phyloP scores from a whole-genome alignment of 2,113 vertebrate genomes.

The Ahaetulla prasina region DNA sequence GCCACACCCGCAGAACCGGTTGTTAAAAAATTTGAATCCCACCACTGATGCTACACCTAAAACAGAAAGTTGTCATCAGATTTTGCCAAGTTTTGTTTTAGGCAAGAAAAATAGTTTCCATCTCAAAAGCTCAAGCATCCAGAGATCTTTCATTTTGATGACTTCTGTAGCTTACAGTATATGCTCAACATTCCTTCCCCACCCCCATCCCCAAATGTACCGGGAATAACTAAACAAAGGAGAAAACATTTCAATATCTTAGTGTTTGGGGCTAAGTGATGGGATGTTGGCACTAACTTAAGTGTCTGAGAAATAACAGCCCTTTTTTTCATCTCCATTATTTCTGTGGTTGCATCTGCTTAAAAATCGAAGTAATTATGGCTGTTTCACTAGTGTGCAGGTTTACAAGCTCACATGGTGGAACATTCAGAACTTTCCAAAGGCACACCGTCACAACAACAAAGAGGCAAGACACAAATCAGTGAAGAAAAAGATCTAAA shows the following conservation, averaged over 20 bases:
- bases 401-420: constrained; percentile 23
- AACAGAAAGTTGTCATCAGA: not conserved
- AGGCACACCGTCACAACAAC: not conserved
- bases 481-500: not conserved
- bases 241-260: not conserved
- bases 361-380: constrained; percentile 36
- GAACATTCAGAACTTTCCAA: constrained; percentile 38
- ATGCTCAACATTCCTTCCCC: constrained; percentile 7
- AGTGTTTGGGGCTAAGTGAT: constrained; percentile 21
- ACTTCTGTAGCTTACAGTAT: not conserved
- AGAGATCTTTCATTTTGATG: not conserved
- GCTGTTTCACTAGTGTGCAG: constrained; percentile 35
- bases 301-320: constrained; percentile 49
- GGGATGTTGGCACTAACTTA: constrained; percentile 47
- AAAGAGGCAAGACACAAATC: not conserved
- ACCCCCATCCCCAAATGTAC: not conserved
- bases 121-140: constrained; percentile 15
- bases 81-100: not conserved
- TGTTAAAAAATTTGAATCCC: too few relatives aligned
- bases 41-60: not conserved
- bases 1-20: too few relatives aligned
- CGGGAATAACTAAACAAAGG: not conserved
- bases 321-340: constrained; percentile 20
- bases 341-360: constrained; percentile 37
- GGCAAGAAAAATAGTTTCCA: not conserved